Conservation (phyloP, 2,113 vertebrate species). For the Heloderma charlesbogerti region DNA sequence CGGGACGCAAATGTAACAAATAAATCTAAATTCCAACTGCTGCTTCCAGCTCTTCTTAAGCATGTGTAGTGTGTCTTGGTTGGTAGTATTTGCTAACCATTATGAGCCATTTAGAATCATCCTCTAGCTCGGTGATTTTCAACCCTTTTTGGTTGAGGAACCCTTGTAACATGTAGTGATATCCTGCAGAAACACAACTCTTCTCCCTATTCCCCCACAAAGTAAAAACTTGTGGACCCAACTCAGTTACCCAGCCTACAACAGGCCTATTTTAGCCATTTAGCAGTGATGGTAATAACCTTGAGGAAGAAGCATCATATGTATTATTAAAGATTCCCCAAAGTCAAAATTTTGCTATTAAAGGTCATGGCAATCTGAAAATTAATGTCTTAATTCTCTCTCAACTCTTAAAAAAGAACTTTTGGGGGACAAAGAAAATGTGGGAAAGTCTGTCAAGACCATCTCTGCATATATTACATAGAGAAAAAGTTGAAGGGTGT, state of each 20-base stretch:
- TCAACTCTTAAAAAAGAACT: neutral
- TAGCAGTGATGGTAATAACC: neutral
- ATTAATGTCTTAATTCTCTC: neutral
- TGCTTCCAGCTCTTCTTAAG: neutral
- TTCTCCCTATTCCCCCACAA: too few relatives aligned
- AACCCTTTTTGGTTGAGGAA: neutral
- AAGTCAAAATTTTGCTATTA: neutral
- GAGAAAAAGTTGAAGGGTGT: neutral
- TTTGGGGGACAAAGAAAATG: neutral
- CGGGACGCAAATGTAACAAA: too few relatives aligned
- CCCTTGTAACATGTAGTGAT: neutral
- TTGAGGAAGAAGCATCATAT: neutral
- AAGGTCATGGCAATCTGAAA: neutral
- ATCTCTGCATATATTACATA: neutral
- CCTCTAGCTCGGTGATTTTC: neutral
- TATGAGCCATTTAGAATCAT: neutral
- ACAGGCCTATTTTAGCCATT: neutral
- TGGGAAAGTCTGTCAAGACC: neutral
- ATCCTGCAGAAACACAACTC: neutral
- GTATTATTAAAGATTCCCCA: neutral
- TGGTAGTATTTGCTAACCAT: neutral
- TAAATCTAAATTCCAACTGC: neutral
- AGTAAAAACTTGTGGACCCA: neutral
- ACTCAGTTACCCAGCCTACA: too few relatives aligned
- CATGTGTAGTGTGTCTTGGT: neutral